These are phyloP conservation scores for Pleuronectes platessa DNA, from an alignment of 2,113 vertebrate species.

Conservation along the genomic window DNA sequence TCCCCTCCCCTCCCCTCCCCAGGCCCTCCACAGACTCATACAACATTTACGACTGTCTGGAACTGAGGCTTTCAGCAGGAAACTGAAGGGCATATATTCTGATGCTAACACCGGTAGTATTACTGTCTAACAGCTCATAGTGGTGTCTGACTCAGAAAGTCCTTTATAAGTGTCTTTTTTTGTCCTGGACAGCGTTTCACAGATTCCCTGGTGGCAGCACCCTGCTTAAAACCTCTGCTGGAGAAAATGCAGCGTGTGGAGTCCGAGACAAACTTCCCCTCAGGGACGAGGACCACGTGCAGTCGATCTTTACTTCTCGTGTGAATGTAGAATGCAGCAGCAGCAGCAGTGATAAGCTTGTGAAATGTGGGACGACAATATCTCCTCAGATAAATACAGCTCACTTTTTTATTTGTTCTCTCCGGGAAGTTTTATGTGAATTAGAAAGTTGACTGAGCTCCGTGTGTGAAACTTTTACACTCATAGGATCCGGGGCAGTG, in stretches of 20 bases:
- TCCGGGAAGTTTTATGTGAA: neutral
- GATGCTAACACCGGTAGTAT: constrained; percentile 41
- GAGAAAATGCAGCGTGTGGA: constrained; percentile 18
- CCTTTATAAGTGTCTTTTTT: neutral
- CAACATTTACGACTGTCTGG: constrained; percentile 72
- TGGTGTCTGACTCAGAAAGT: constrained; percentile 30
- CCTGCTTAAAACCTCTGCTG: constrained; percentile 19
- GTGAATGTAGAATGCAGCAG: constrained; percentile 33
- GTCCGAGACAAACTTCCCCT: constrained; percentile 31
- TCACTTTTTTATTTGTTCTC: constrained; percentile 4
- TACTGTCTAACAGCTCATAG: constrained; percentile 36
- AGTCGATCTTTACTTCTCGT: constrained; percentile 24
- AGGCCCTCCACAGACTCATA: constrained; percentile 56
- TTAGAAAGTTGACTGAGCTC: neutral
- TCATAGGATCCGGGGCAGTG: neutral
- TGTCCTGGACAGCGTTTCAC: constrained; percentile 11
- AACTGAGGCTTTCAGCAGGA: constrained; percentile 53
- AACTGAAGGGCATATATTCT: constrained; percentile 53
- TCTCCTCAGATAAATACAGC: constrained; percentile 2
- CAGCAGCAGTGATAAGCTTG: constrained; percentile 4
- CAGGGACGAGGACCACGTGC: constrained; percentile 15
- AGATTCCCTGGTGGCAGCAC: neutral
- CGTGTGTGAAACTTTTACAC: neutral
- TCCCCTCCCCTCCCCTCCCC: constrained; percentile 8
- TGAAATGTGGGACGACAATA: constrained; percentile 16